Conservation (phyloP, 2,113 vertebrate genomes). For the Mellivora capensis region DNA sequence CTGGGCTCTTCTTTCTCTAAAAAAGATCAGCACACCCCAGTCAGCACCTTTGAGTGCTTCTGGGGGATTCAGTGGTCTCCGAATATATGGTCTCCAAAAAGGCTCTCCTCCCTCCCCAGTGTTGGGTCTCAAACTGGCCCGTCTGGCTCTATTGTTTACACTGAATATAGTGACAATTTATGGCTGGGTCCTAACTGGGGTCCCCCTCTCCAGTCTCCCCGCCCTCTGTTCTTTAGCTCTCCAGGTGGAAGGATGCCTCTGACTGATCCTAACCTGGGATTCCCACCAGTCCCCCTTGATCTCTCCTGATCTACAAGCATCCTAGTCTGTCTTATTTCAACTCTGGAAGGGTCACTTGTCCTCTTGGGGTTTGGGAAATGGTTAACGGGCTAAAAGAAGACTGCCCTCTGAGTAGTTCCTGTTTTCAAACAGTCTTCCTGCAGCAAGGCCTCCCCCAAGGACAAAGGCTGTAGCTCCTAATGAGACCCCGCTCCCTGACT, state of each 20-base stretch:
- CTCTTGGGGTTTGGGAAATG: not conserved
- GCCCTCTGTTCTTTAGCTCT: not conserved
- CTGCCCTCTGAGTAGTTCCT: rapidly evolving
- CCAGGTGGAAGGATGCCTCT: not conserved
- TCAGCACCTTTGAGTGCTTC: not conserved
- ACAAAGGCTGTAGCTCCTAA: not conserved
- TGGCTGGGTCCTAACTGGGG: not conserved
- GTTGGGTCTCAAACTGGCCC: not conserved
- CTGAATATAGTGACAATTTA: not conserved
- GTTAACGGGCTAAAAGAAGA: not conserved
- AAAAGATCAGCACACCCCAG: not conserved
- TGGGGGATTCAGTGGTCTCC: not conserved
- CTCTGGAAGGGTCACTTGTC: not conserved
- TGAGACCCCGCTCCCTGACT: not conserved
- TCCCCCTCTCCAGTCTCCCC: rapidly evolving
- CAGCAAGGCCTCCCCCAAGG: not conserved
- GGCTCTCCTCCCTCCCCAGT: not conserved
- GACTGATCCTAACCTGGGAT: rapidly evolving
- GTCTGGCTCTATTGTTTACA: not conserved
- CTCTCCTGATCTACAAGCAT: not conserved
- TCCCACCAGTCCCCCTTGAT: not conserved
- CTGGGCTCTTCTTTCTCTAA: not conserved
- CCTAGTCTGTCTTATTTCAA: not conserved
- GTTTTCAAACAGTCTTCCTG: not conserved
- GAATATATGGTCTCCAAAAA: not conserved